phyloP scores from a whole-genome alignment of 1,140 invertebrate genomes.

The Asbolus verrucosus region DNA sequence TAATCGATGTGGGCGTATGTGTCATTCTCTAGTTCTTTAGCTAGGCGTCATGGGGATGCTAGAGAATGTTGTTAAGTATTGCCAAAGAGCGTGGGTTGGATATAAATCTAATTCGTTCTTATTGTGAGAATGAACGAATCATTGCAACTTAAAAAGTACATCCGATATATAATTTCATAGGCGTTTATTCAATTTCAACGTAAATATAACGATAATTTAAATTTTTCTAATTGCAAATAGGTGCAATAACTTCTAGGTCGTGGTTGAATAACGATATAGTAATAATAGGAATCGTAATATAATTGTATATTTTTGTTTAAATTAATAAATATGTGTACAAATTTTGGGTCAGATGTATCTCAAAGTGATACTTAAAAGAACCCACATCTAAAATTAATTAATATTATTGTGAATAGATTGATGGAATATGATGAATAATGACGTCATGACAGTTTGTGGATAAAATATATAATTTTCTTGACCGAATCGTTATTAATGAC shows the following conservation, averaged over 20 bases:
- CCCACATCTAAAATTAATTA: constrained; percentile 43
- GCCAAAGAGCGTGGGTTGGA: not conserved
- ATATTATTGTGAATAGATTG: constrained; percentile 35
- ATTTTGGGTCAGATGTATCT: constrained; percentile 18
- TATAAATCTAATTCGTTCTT: constrained; percentile 2
- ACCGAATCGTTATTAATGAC: constrained; percentile 60
- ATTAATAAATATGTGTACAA: no score
- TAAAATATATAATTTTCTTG: constrained; percentile 61
- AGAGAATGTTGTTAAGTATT: not conserved
- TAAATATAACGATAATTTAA: no score
- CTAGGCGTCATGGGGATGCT: not conserved
- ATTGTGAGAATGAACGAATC: not conserved
- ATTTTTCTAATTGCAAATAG: no score
- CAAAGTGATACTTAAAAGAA: constrained; percentile 31
- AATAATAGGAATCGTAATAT: no score
- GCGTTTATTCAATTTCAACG: no score
- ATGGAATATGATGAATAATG: constrained; percentile 56
- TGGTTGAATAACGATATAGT: no score
- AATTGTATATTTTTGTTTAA: no score
- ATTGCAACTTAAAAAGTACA: not conserved
- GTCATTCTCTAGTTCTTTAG: constrained; percentile 3
- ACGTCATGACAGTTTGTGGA: constrained; percentile 59
- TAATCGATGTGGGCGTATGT: not conserved
- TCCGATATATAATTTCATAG: not conserved
- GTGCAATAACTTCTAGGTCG: no score